phyloP scores from a whole-genome alignment of 2,113 vertebrate genomes.

The Stictonetta naevosa region DNA sequence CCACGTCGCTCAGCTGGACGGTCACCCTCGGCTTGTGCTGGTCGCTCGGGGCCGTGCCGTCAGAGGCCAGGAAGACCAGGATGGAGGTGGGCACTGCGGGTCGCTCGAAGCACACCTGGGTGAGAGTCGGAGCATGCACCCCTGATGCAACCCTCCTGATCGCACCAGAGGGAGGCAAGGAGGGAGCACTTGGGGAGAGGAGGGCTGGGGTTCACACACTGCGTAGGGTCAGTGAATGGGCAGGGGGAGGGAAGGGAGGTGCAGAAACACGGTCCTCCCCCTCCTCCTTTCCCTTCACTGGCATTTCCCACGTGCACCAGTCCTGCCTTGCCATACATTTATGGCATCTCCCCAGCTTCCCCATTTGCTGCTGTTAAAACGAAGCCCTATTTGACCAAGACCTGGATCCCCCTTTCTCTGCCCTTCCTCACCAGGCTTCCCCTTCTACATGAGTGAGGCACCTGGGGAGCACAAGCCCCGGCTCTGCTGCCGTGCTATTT shows the following conservation, averaged over 20 bases:
- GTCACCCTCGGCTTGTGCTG: slow-evolving; percentile 78
- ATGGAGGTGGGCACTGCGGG: slow-evolving; percentile 85
- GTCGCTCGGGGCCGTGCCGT: slow-evolving; percentile 77
- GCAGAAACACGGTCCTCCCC: neutral
- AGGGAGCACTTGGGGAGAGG: accelerated
- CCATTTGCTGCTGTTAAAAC: neutral
- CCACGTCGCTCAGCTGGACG: slow-evolving; percentile 80
- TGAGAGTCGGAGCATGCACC: neutral
- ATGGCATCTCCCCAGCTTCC: neutral
- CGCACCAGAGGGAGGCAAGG: neutral
- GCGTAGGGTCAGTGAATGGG: neutral
- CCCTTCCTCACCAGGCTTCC: neutral
- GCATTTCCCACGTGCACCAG: neutral
- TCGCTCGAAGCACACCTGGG: slow-evolving; percentile 87
- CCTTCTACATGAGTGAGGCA: neutral
- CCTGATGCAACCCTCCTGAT: neutral
- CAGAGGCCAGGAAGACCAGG: slow-evolving; percentile 88
- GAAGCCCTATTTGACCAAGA: neutral
- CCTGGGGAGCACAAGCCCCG: neutral
- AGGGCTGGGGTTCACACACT: neutral
- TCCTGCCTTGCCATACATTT: neutral
- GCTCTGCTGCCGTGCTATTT: neutral
- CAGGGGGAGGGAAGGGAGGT: neutral
- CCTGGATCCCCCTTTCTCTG: neutral
- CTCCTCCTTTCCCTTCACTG: neutral